These are phyloP conservation scores for Lagorchestes hirsutus DNA, from an alignment of 2,797 vertebrate genomes.

Conservation along the genomic window DNA sequence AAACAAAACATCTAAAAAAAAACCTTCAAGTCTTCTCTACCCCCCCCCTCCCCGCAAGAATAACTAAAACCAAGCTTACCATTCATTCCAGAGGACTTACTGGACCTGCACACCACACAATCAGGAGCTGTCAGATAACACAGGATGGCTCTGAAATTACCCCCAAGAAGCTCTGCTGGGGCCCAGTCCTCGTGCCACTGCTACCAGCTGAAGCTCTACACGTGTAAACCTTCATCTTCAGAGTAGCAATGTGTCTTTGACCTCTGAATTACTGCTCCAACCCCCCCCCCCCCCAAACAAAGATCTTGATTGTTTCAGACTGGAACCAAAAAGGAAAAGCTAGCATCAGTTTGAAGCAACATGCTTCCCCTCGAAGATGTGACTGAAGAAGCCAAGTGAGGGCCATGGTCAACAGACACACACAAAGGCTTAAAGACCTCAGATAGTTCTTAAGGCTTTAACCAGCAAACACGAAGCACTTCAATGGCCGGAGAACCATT, in stretches of 20 bases:
- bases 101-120: neutral
- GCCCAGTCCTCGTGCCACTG: neutral
- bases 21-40: constrained; percentile 31
- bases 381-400: neutral
- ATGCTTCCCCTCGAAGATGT: neutral
- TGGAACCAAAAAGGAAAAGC: neutral
- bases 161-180: neutral
- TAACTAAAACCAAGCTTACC: constrained; percentile 48
- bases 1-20: constrained; percentile 60
- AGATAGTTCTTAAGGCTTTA: neutral
- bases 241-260: neutral
- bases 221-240: neutral
- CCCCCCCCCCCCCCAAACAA: neutral
- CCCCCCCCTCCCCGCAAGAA: neutral
- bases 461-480: neutral
- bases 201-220: neutral
- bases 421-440: neutral
- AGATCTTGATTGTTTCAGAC: neutral
- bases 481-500: neutral
- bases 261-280: neutral
- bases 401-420: neutral
- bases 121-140: neutral
- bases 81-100: constrained; percentile 1
- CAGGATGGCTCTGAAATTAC: neutral
- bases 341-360: neutral